Conservation (phyloP, 2,888 invertebrate species). For the Limenitis camilla region DNA sequence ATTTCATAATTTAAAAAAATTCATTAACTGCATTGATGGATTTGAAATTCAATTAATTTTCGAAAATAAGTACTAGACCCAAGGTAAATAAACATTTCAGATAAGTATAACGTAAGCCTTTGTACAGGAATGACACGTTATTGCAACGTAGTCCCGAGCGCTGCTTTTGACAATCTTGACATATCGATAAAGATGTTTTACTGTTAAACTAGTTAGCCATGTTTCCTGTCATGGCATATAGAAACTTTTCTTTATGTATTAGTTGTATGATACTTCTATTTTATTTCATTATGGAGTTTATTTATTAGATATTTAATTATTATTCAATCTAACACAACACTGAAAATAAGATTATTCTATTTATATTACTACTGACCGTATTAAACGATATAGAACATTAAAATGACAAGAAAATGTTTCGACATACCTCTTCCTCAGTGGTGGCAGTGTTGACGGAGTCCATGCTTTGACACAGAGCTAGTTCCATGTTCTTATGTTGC, state of each 20-base stretch:
- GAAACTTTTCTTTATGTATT: too few species aligned
- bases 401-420: background rate
- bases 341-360: slow-evolving; percentile 3
- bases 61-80: background rate
- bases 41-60: too few species aligned
- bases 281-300: too few species aligned
- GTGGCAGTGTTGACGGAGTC: slow-evolving; percentile 97
- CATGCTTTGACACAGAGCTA: slow-evolving; percentile 96
- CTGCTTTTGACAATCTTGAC: slow-evolving; percentile 8
- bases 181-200: slow-evolving; percentile 8
- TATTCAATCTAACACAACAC: slow-evolving; percentile 44
- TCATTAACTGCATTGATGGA: too few species aligned
- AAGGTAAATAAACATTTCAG: background rate
- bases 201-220: background rate
- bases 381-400: too few species aligned
- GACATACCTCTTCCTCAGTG: slow-evolving; percentile 96
- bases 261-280: too few species aligned
- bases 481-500: slow-evolving; percentile 72
- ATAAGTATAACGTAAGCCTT: background rate
- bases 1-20: too few species aligned
- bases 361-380: too few species aligned
- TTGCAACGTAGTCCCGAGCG: slow-evolving; percentile 2
- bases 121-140: slow-evolving; percentile 5
- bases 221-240: too few species aligned
- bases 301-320: too few species aligned